phyloP scores from a whole-genome alignment of 2,113 vertebrate species.

The Chascanopsetta lugubris region DNA sequence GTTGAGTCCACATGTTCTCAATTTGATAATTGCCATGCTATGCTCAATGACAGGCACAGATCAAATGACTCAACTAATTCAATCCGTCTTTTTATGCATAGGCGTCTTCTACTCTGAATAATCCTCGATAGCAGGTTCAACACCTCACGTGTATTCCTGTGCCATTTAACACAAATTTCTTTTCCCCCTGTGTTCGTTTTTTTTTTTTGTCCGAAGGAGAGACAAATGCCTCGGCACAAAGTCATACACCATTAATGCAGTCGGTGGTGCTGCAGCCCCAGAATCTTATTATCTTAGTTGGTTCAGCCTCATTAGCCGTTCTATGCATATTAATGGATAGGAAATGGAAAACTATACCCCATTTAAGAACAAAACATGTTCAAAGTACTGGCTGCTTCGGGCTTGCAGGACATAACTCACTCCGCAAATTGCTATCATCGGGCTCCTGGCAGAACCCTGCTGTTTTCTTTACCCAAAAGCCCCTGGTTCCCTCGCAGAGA shows the following conservation, averaged over 20 bases:
- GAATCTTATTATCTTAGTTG: conserved; percentile 84
- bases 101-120: conserved; percentile 29
- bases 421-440: conserved; percentile 84
- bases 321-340: conserved; percentile 83
- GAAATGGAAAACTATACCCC: conserved; percentile 81
- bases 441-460: conserved; percentile 81
- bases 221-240: conserved; percentile 75
- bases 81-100: conserved; percentile 45
- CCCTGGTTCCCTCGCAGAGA: conserved; percentile 76
- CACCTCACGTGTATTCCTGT: conserved; percentile 43
- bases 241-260: conserved; percentile 78
- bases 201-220: conserved; percentile 64
- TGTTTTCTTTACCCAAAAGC: conserved; percentile 82
- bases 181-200: conserved; percentile 57
- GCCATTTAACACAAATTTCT: conserved; percentile 34
- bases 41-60: too few species aligned
- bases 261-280: conserved; percentile 68
- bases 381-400: conserved; percentile 71
- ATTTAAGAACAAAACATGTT: conserved; percentile 80
- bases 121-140: conserved; percentile 58
- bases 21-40: conserved; percentile 24
- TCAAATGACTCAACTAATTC: conserved; percentile 28
- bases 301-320: conserved; percentile 82
- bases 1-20: too few species aligned
- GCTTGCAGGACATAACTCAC: conserved; percentile 83